phyloP scores from a whole-genome alignment of 1,140 invertebrate genomes.

The Gerris buenoi region DNA sequence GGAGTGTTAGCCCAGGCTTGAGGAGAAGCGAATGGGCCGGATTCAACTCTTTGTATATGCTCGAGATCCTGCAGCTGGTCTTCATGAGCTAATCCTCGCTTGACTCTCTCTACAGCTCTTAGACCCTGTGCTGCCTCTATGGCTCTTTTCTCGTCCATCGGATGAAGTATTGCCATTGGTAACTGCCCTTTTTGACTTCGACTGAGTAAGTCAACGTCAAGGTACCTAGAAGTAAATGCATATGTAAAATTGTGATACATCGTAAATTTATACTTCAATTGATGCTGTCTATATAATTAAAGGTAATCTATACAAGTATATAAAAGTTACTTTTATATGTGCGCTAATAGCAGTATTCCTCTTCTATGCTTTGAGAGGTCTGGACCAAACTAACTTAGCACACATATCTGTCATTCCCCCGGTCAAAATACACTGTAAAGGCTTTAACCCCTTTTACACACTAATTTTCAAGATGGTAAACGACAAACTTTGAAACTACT shows the following conservation, averaged over 20 bases:
- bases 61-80: conserved; percentile 27
- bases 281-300: not conserved
- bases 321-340: not conserved
- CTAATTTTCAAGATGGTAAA: no score
- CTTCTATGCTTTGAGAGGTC: not conserved
- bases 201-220: conserved; percentile 47
- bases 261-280: not conserved
- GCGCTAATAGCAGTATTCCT: not conserved
- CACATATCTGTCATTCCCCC: no score
- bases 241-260: not conserved
- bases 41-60: conserved; percentile 38
- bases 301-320: not conserved
- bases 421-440: no score
- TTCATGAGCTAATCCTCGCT: conserved; percentile 26
- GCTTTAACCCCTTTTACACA: no score
- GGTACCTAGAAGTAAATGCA: conserved; percentile 27
- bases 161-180: conserved; percentile 29
- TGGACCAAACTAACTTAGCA: not conserved
- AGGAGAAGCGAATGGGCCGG: conserved; percentile 27
- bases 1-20: conserved; percentile 51
- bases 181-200: conserved; percentile 27
- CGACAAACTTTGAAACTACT: no score
- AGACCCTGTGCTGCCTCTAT: conserved; percentile 23
- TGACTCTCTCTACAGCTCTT: not conserved
- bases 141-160: conserved; percentile 39